A percentile compares a stretch with the other conserved stretches of the same genome.
Conservation (phyloP, 2,888 invertebrate species). For the Bugula neritina region DNA sequence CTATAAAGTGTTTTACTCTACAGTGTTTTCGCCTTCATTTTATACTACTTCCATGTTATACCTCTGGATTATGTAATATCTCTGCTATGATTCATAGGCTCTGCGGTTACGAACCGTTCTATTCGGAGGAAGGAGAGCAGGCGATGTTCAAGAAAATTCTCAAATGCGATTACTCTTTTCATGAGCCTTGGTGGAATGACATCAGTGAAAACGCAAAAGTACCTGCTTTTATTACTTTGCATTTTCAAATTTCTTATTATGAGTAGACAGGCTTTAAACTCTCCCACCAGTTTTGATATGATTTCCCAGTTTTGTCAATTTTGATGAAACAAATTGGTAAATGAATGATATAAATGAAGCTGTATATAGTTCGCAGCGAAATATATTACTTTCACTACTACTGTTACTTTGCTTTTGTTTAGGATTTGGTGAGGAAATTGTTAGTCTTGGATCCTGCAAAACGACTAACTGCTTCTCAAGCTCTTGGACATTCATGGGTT, state of each 20-base stretch:
- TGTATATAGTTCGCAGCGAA: too few species aligned
- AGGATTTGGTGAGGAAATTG: conserved; percentile 44
- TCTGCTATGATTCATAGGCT: too few species aligned
- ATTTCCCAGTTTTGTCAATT: too few species aligned
- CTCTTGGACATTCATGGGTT: conserved; percentile 48
- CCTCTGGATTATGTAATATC: too few species aligned
- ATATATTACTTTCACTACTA: background rate
- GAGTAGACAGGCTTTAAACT: too few species aligned
- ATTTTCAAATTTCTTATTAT: too few species aligned
- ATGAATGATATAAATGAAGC: too few species aligned
- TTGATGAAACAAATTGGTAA: too few species aligned
- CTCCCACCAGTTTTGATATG: too few species aligned
- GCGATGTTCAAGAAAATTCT: conserved; percentile 49
- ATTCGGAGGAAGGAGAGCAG: conserved; percentile 41
- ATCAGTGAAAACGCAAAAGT: conserved; percentile 52
- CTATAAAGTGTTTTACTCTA: too few species aligned
- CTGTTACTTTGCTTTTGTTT: background rate
- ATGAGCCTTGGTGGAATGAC: conserved; percentile 48
- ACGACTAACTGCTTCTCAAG: conserved; percentile 42
- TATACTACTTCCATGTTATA: too few species aligned
- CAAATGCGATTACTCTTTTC: conserved; percentile 47
- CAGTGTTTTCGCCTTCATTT: too few species aligned
- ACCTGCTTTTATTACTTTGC: conserved; percentile 1
- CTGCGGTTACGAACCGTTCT: conserved; percentile 53
- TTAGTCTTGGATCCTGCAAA: conserved; percentile 39